phyloP scores from a whole-genome alignment of 1,140 invertebrate species.

The Drosophila neocordata region DNA sequence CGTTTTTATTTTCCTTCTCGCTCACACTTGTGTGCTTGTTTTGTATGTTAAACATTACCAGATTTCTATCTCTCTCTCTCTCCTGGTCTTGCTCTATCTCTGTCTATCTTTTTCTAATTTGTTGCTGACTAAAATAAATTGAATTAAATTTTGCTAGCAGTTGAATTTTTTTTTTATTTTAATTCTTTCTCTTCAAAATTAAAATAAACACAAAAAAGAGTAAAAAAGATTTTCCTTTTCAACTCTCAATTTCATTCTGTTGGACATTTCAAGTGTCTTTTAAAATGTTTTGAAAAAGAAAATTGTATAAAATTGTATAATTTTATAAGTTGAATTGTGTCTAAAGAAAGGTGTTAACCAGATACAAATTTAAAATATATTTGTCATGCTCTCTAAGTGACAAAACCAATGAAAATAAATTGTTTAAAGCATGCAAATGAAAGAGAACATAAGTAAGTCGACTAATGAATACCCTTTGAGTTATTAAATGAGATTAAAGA shows the following conservation, averaged over 20 bases:
- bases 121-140: slow-evolving; percentile 24
- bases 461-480: neutral
- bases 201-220: slow-evolving; percentile 28
- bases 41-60: slow-evolving; percentile 30
- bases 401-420: slow-evolving; percentile 2
- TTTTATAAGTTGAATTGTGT: slow-evolving; percentile 21
- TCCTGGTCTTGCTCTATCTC: neutral
- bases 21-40: slow-evolving; percentile 11
- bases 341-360: slow-evolving; percentile 16
- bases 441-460: neutral
- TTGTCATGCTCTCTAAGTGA: neutral
- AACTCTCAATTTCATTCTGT: neutral
- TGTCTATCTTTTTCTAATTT: slow-evolving; percentile 4
- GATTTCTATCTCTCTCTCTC: slow-evolving; percentile 13
- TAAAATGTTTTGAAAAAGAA: slow-evolving; percentile 39
- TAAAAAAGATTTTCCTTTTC: neutral
- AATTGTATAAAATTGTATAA: slow-evolving; percentile 21
- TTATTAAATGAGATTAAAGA: too few species aligned
- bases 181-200: slow-evolving; percentile 23
- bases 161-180: slow-evolving; percentile 22
- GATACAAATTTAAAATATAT: slow-evolving; percentile 6
- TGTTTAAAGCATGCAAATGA: neutral
- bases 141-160: slow-evolving; percentile 52
- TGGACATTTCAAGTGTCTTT: slow-evolving; percentile 17
- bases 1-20: neutral